Percentiles rank a stretch among this genome's conserved stretches.
Conservation (phyloP, 2,888 invertebrate species). For the Trissoscelio sp. region DNA sequence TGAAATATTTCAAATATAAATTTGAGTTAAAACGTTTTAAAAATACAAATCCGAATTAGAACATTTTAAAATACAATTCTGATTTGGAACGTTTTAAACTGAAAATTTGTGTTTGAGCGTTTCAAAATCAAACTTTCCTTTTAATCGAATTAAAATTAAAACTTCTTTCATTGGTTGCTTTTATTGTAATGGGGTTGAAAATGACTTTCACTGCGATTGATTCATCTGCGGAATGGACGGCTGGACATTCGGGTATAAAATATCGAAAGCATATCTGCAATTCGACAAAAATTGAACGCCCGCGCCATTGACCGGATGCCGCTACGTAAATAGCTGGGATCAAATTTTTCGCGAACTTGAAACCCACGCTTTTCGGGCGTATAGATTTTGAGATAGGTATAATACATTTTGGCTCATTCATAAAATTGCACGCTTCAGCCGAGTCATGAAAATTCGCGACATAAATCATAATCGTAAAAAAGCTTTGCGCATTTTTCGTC, state of each 20-base stretch:
- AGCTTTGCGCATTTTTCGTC: conserved; percentile 18
- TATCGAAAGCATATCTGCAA: conserved; percentile 38
- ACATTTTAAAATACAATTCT: too few species aligned
- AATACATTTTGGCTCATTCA: conserved; percentile 43
- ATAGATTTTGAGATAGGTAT: conserved; percentile 27
- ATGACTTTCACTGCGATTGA: conserved; percentile 44
- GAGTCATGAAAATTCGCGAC: conserved; percentile 41
- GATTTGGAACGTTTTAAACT: too few species aligned
- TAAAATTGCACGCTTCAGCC: conserved; percentile 25
- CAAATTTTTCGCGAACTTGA: conserved; percentile 54
- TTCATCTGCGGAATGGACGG: conserved; percentile 20
- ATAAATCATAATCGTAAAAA: conserved; percentile 49
- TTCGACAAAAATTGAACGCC: conserved; percentile 47
- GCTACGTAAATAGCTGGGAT: conserved; percentile 44
- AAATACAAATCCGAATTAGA: too few species aligned
- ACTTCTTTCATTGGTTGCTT: too few species aligned
- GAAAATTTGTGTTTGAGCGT: too few species aligned
- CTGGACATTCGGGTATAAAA: conserved; percentile 26
- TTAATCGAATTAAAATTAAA: conserved; percentile 3
- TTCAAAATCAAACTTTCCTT: too few species aligned
- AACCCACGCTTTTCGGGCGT: conserved; percentile 15
- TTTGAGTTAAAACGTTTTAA: too few species aligned
- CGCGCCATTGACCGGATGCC: conserved; percentile 44
- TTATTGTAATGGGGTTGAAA: conserved; percentile 5
- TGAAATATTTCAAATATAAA: too few species aligned